Conservation (phyloP, 2,888 invertebrate genomes). For the Callinectes sapidus region DNA sequence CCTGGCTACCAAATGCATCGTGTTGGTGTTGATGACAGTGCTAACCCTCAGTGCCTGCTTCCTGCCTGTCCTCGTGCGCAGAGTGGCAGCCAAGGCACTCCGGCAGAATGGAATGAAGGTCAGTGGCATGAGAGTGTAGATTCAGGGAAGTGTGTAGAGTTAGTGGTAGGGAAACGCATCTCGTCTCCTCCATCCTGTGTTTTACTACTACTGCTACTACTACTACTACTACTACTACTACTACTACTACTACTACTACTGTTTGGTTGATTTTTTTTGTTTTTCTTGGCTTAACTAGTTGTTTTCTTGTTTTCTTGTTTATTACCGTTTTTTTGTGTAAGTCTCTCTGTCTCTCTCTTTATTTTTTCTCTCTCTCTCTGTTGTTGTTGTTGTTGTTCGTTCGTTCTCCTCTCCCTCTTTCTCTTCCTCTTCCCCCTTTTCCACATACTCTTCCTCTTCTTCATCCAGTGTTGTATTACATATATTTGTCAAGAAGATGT, state of each 20-base stretch:
- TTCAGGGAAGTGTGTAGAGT: no score
- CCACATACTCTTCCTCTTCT: not conserved
- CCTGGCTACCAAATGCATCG: constrained; percentile 18
- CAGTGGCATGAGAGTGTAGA: no score
- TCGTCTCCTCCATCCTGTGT: no score
- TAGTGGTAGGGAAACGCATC: no score
- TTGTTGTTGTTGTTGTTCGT: no score
- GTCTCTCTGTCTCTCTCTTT: constrained; percentile 3
- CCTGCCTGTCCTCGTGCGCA: constrained; percentile 34
- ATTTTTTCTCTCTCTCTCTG: not conserved
- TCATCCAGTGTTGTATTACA: no score
- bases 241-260: not conserved
- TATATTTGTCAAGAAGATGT: not conserved
- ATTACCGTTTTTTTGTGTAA: not conserved
- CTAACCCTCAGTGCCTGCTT: constrained; percentile 16
- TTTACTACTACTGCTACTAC: not conserved
- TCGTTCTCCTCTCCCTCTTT: not conserved
- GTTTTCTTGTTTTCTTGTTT: not conserved
- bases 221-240: not conserved
- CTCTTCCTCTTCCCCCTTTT: not conserved
- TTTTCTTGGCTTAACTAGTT: no score
- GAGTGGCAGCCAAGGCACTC: not conserved
- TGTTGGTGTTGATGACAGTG: constrained; percentile 37
- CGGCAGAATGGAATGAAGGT: constrained; percentile 26
- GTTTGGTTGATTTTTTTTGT: no score